Conservation (phyloP, 1,140 invertebrate species). For the Trichomalopsis sarcophagae region DNA sequence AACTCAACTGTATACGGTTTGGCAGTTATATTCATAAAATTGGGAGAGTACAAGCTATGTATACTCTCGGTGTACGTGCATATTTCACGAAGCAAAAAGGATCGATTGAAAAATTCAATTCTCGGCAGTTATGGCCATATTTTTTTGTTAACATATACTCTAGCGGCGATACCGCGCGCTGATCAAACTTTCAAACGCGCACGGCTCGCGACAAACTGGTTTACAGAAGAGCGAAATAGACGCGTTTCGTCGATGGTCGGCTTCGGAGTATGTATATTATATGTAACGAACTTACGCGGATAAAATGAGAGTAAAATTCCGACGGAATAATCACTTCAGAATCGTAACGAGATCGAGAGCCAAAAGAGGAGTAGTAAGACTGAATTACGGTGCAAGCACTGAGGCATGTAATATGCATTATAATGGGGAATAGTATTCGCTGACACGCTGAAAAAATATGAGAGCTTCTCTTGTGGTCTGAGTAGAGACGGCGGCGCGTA, state of each 20-base stretch:
- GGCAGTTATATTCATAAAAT: not conserved
- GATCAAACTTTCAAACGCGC: too few relatives aligned
- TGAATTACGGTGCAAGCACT: not conserved
- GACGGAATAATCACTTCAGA: not conserved
- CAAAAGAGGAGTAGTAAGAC: not conserved
- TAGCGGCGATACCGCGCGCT: too few relatives aligned
- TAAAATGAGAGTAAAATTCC: not conserved
- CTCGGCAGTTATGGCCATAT: too few relatives aligned
- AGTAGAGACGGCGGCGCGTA: not conserved
- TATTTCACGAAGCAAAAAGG: not conserved
- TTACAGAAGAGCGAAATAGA: not conserved
- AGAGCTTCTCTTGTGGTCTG: not conserved
- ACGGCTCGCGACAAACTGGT: not conserved
- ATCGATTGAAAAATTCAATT: not conserved
- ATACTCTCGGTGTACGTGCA: not conserved
- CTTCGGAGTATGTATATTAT: not conserved
- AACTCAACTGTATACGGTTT: not conserved
- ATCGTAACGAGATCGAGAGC: constrained; percentile 3
- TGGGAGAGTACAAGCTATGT: not conserved
- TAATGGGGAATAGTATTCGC: constrained; percentile 22
- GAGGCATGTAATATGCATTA: constrained; percentile 12
- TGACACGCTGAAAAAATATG: constrained; percentile 25
- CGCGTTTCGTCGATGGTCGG: not conserved
- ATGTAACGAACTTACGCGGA: not conserved
- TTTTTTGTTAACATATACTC: not conserved